These are phyloP conservation scores for Urophycis tenuis DNA, from an alignment of 2,797 vertebrate genomes.

Conservation along the genomic window DNA sequence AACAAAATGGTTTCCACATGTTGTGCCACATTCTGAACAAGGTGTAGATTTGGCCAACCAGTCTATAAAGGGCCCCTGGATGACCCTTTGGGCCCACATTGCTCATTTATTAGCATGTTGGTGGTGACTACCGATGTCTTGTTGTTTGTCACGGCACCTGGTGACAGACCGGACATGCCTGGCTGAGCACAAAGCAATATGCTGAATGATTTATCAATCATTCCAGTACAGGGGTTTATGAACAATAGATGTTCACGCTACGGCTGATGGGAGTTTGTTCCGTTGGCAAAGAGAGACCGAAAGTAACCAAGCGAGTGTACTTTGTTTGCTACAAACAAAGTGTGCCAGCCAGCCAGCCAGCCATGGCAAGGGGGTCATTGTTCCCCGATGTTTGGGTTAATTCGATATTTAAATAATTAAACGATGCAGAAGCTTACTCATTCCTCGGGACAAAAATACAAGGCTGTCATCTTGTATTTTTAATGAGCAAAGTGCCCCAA, in stretches of 20 bases:
- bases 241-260: background rate
- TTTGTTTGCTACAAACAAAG: background rate
- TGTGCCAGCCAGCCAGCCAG: constrained; percentile 13
- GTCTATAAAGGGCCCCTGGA: background rate
- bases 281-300: background rate
- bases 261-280: background rate
- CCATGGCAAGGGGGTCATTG: constrained; percentile 18
- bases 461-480: constrained; percentile 33
- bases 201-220: background rate
- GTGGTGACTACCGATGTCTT: background rate
- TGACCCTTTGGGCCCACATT: background rate
- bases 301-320: background rate
- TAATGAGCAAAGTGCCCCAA: constrained; percentile 47
- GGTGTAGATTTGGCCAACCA: background rate
- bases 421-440: constrained; percentile 32
- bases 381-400: constrained; percentile 26
- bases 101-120: background rate
- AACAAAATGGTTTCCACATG: no score
- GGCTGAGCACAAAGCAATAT: background rate
- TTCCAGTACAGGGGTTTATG: background rate
- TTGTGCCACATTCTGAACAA: background rate
- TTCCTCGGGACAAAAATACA: constrained; percentile 29
- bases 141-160: background rate
- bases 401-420: constrained; percentile 36
- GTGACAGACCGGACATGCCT: background rate